Evolutionary conservation across 2,797 vertebrate genomes (phyloP).

Genomic region (Sebastes kiyomatsui): DNA sequence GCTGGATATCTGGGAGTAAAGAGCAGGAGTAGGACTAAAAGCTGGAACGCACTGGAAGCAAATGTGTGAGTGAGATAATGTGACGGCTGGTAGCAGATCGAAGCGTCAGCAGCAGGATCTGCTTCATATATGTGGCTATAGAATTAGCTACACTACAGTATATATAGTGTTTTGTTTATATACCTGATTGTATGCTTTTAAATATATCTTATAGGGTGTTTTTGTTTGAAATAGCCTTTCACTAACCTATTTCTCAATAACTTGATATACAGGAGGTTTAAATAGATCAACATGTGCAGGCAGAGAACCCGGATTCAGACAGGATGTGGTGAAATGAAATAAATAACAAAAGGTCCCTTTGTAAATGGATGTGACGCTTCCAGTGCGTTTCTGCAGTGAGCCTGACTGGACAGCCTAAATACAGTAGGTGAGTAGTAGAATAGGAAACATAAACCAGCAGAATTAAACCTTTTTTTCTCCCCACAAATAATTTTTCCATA

Average conservation of each 20-base stretch:
- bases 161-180: constrained; percentile 8
- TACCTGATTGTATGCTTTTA: background rate
- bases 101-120: background rate
- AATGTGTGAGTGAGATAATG: background rate
- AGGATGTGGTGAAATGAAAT: background rate
- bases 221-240: background rate
- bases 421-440: constrained; percentile 46
- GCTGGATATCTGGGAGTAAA: constrained; percentile 42
- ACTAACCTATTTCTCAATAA: background rate
- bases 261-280: background rate
- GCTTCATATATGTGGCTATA: constrained; percentile 1
- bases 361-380: constrained; percentile 26
- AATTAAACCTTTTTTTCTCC: constrained; percentile 32
- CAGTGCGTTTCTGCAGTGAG: constrained; percentile 62
- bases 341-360: background rate
- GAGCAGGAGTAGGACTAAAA: constrained; percentile 25
- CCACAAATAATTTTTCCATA: constrained; percentile 22
- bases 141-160: constrained; percentile 4
- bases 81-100: background rate
- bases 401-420: constrained; percentile 34
- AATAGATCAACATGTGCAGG: background rate
- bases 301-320: background rate
- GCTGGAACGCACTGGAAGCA: constrained; percentile 70
- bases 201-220: background rate
- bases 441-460: constrained; percentile 62